Conservation (phyloP, 2,888 invertebrate species). For the Euproctis similis region DNA sequence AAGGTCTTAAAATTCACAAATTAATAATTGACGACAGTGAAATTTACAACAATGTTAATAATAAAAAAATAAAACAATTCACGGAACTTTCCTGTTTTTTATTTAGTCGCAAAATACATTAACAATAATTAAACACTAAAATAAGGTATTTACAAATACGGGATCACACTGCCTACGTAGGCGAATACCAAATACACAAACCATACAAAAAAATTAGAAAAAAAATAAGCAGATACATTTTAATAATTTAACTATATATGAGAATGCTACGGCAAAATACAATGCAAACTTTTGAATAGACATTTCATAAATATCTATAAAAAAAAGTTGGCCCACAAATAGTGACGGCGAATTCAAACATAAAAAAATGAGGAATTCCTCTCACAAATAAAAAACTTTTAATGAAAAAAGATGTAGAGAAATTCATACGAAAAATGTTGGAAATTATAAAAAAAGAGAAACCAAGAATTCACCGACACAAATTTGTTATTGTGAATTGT, state of each 20-base stretch:
- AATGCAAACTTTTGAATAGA: conserved; percentile 26
- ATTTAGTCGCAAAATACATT: conserved; percentile 71
- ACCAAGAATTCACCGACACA: conserved; percentile 33
- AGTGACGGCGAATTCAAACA: conserved; percentile 25
- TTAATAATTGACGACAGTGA: not conserved
- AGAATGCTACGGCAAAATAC: conserved; percentile 30
- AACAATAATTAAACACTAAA: conserved; percentile 58
- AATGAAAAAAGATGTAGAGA: conserved; percentile 44
- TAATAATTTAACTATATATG: conserved; percentile 38
- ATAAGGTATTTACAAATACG: conserved; percentile 69
- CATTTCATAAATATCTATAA: conserved; percentile 29
- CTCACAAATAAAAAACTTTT: conserved; percentile 40
- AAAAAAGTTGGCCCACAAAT: conserved; percentile 25
- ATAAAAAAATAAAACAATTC: conserved; percentile 25
- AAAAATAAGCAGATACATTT: conserved; percentile 54
- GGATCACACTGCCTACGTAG: conserved; percentile 72
- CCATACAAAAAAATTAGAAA: conserved; percentile 57
- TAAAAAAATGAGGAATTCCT: conserved; percentile 33
- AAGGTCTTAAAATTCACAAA: too few relatives aligned
- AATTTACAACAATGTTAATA: too few relatives aligned
- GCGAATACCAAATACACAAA: conserved; percentile 67
- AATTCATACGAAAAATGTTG: conserved; percentile 9
- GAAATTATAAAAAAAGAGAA: conserved; percentile 19
- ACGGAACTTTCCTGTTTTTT: conserved; percentile 55
- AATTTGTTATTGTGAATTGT: conserved; percentile 25